phyloP scores from a whole-genome alignment of 2,888 invertebrate genomes.

The Agapostemon virescens region DNA sequence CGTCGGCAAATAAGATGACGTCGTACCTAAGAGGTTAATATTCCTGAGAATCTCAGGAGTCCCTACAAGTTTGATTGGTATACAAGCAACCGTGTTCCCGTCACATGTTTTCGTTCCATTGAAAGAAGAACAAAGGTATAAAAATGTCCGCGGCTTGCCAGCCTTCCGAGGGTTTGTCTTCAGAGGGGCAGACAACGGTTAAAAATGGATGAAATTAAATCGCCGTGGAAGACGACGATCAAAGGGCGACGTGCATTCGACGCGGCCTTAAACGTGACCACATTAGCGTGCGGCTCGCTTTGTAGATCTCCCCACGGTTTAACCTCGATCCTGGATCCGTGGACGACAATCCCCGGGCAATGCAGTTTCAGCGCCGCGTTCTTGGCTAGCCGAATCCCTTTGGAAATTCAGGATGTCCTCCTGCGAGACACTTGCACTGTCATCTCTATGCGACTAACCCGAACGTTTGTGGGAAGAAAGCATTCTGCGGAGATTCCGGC shows the following conservation, averaged over 20 bases:
- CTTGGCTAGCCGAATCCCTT: constrained; percentile 70
- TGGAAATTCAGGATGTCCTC: constrained; percentile 72
- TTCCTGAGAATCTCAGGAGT: no score
- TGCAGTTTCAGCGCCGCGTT: constrained; percentile 59
- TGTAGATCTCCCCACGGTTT: constrained; percentile 49
- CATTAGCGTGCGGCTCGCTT: constrained; percentile 55
- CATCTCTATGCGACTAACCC: constrained; percentile 54
- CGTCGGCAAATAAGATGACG: no score
- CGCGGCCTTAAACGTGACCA: constrained; percentile 51
- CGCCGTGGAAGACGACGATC: constrained; percentile 24
- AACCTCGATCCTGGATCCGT: constrained; percentile 56
- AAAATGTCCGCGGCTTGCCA: background rate
- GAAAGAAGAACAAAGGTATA: background rate
- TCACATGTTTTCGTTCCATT: background rate
- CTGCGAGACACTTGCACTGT: constrained; percentile 59
- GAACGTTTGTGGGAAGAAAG: constrained; percentile 63
- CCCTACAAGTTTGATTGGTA: no score
- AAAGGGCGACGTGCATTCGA: constrained; percentile 40
- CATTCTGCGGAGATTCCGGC: constrained; percentile 46
- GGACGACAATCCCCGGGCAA: constrained; percentile 44
- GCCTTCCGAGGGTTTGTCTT: no score
- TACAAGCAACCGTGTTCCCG: background rate
- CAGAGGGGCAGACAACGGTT: background rate
- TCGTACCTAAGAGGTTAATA: no score
- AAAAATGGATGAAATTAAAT: constrained; percentile 38